These are phyloP conservation scores for Apeltes quadracus DNA, from an alignment of 2,113 vertebrate genomes.

Conservation along the genomic window DNA sequence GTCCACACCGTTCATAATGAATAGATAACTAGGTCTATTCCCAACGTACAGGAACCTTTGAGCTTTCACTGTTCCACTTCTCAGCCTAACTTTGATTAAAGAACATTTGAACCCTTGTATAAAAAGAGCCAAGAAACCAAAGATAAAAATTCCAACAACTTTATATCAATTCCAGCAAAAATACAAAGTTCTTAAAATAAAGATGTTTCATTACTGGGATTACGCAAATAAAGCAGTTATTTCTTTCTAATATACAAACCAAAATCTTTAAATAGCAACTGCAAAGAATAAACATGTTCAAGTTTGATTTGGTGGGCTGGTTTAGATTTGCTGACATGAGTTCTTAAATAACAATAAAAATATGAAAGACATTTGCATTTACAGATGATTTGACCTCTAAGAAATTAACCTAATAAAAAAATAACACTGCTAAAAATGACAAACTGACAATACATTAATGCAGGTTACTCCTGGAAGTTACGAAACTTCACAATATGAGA, in stretches of 20 bases:
- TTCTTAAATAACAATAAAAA: constrained; percentile 79
- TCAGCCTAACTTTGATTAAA: no score
- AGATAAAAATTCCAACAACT: constrained; percentile 75
- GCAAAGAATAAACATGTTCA: constrained; percentile 79
- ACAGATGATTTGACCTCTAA: constrained; percentile 59
- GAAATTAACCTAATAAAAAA: constrained; percentile 50
- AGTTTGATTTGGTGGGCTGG: constrained; percentile 76
- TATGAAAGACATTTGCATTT: constrained; percentile 64
- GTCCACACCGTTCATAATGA: neutral
- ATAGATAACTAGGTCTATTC: neutral
- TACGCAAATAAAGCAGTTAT: constrained; percentile 80
- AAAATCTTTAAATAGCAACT: constrained; percentile 79
- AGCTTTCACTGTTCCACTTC: neutral
- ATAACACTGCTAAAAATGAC: constrained; percentile 69
- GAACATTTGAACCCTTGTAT: neutral
- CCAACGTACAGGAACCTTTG: neutral
- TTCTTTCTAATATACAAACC: constrained; percentile 79
- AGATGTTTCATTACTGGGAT: constrained; percentile 72
- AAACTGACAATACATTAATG: constrained; percentile 46
- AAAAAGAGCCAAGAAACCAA: constrained; percentile 37
- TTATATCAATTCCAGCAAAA: constrained; percentile 81
- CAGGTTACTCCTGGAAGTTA: constrained; percentile 59
- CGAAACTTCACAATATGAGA: constrained; percentile 68
- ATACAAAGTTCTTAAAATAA: constrained; percentile 75
- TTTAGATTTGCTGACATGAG: constrained; percentile 60